Conservation (phyloP, 2,888 invertebrate genomes). For the Drosophila fulvimacula region DNA sequence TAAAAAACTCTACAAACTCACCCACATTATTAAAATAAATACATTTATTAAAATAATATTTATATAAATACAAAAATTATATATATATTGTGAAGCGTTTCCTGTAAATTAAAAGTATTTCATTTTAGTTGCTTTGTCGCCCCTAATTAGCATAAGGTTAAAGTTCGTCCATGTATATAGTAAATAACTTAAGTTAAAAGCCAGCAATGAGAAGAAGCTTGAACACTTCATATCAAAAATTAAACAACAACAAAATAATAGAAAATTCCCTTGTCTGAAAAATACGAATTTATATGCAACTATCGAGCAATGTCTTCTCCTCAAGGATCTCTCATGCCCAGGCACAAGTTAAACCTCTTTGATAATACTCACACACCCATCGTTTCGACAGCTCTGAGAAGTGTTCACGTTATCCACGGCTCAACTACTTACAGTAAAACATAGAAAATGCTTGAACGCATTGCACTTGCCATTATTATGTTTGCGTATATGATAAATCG, state of each 20-base stretch:
- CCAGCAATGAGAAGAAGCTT: constrained; percentile 21
- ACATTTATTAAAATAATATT: constrained; percentile 6
- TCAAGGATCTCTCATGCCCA: constrained; percentile 28
- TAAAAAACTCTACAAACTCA: constrained; percentile 43
- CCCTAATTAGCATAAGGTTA: constrained; percentile 52
- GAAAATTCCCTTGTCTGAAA: constrained; percentile 1
- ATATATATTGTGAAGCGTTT: constrained; percentile 45
- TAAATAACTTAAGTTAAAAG: constrained; percentile 18
- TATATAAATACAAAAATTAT: not conserved
- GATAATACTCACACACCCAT: not conserved
- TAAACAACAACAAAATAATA: not conserved
- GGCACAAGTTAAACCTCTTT: constrained; percentile 6
- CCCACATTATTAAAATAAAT: constrained; percentile 32
- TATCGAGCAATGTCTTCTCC: constrained; percentile 16
- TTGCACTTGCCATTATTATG: constrained; percentile 80
- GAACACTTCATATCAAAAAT: constrained; percentile 45
- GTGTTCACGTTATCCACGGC: constrained; percentile 42
- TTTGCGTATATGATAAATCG: constrained; percentile 59
- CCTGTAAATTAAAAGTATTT: constrained; percentile 63
- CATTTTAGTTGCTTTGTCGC: constrained; percentile 48
- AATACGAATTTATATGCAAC: constrained; percentile 31
- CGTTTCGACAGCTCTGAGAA: constrained; percentile 25
- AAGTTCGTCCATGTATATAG: constrained; percentile 31
- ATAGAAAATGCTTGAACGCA: constrained; percentile 44
- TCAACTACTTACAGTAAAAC: constrained; percentile 35